phyloP scores from a whole-genome alignment of 2,888 invertebrate species.

The Lochmaea crataegi region DNA sequence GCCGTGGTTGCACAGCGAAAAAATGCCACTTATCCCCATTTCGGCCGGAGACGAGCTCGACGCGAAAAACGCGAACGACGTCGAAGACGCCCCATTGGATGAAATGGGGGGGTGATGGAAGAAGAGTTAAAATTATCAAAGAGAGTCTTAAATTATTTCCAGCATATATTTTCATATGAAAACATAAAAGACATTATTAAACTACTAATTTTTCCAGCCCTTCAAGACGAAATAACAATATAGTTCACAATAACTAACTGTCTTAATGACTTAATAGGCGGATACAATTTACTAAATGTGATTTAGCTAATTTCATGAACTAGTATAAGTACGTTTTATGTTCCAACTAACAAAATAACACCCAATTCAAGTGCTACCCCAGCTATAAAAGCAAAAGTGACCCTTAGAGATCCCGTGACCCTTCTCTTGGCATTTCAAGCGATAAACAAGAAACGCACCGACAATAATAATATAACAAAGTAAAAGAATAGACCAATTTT shows the following conservation, averaged over 20 bases:
- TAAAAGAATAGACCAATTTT: constrained; percentile 50
- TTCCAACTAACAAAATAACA: constrained; percentile 34
- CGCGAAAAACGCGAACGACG: too few relatives aligned
- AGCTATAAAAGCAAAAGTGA: constrained; percentile 30
- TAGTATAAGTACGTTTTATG: constrained; percentile 34
- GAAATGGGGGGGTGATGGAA: too few relatives aligned
- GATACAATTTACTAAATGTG: constrained; percentile 20
- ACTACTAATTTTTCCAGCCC: too few relatives aligned
- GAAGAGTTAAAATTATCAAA: too few relatives aligned
- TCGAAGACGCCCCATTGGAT: too few relatives aligned
- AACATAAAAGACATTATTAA: too few relatives aligned
- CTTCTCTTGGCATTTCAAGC: constrained; percentile 24
- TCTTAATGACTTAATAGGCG: constrained; percentile 27
- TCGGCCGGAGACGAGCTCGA: too few relatives aligned
- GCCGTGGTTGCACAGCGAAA: too few relatives aligned
- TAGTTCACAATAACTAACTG: constrained; percentile 4
- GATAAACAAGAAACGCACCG: constrained; percentile 29
- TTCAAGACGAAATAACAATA: too few relatives aligned
- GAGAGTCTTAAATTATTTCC: too few relatives aligned
- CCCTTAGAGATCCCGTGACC: constrained; percentile 29
- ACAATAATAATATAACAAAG: constrained; percentile 43
- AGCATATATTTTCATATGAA: too few relatives aligned
- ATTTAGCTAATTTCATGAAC: constrained; percentile 31
- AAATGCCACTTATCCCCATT: too few relatives aligned
- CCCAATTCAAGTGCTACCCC: constrained; percentile 36